Conservation (phyloP, 2,113 vertebrate species). For the Haliaeetus leucogaster region DNA sequence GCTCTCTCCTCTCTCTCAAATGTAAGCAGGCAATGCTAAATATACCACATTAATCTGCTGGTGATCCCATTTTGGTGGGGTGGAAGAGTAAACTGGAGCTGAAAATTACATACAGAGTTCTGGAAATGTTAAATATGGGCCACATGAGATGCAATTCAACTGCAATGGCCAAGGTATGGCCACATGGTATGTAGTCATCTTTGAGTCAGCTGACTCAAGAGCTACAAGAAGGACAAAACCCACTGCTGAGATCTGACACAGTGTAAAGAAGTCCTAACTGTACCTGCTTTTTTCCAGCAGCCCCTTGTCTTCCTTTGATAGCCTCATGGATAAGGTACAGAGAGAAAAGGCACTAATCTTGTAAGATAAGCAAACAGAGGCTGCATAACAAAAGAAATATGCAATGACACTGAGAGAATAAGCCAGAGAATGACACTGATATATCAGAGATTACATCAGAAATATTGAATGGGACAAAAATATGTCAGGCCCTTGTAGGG, state of each 20-base stretch:
- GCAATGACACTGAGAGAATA: background rate
- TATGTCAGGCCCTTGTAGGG: background rate
- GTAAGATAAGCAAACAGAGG: background rate
- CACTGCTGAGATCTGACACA: background rate
- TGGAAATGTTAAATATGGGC: background rate
- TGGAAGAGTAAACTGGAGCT: background rate
- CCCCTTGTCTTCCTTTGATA: background rate
- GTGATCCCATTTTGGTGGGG: background rate
- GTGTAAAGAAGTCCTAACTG: background rate
- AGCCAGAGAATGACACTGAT: background rate
- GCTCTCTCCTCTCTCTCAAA: background rate
- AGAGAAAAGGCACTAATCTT: background rate
- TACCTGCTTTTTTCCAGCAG: background rate
- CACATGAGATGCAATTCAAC: background rate
- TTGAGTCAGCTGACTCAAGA: background rate
- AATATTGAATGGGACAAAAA: background rate
- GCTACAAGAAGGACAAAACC: background rate
- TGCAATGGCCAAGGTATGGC: background rate
- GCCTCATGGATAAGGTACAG: background rate
- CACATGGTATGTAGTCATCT: background rate
- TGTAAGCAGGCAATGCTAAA: background rate
- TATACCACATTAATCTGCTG: background rate
- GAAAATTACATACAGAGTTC: background rate
- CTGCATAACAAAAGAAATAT: background rate
- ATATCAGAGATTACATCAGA: background rate